Evolutionary conservation across 2,888 invertebrate species (phyloP).

Genomic region (Chirona hameri): DNA sequence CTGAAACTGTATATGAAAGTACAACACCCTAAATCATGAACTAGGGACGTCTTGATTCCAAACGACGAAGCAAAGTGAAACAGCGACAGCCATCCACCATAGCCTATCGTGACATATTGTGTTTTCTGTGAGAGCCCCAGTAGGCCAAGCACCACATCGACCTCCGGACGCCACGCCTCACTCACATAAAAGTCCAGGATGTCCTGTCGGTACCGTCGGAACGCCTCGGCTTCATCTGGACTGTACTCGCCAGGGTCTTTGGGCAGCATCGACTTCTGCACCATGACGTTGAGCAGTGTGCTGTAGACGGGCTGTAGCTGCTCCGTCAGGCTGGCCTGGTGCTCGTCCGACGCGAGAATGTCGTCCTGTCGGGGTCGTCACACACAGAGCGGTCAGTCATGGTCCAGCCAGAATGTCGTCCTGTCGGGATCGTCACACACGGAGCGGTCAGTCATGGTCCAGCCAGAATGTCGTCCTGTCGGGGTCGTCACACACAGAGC

Average conservation of each 20-base stretch:
- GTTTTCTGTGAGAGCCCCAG: no score
- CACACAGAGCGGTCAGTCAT: not conserved
- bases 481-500: no score
- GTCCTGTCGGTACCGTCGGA: conserved; percentile 12
- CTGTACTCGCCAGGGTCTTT: not conserved
- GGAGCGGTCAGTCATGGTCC: not conserved
- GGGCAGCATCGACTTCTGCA: conserved; percentile 29
- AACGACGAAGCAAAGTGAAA: no score
- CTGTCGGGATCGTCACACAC: no score
- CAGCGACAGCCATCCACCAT: no score
- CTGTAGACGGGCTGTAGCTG: conserved; percentile 27
- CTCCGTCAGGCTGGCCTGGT: not conserved
- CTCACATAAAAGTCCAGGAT: conserved; percentile 25
- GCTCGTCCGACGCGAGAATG: conserved; percentile 9
- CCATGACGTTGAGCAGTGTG: conserved; percentile 13
- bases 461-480: no score
- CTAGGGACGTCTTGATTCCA: no score
- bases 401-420: no score
- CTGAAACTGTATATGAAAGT: no score
- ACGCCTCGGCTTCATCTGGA: conserved; percentile 1
- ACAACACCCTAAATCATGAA: no score
- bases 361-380: not conserved
- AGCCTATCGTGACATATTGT: no score
- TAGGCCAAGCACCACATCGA: not conserved
- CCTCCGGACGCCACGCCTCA: not conserved